Conservation (phyloP, 2,113 vertebrate genomes). For the Formicarius rufipectus region DNA sequence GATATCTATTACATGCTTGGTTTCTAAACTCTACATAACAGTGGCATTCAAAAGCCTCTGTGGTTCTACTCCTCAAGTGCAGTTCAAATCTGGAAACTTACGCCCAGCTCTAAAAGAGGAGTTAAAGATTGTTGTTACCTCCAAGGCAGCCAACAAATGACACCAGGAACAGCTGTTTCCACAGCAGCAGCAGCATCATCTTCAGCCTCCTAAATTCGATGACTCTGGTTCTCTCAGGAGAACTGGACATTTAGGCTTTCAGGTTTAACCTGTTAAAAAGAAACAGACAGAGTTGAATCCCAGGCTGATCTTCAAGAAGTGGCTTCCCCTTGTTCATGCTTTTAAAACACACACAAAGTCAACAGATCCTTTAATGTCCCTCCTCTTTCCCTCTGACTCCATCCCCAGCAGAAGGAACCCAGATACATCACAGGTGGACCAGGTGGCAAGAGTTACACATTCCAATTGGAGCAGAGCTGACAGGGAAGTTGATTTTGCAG, state of each 20-base stretch:
- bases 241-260: conserved; percentile 74
- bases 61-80: neutral
- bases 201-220: conserved; percentile 79
- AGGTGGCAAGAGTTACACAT: too few species aligned
- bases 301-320: neutral
- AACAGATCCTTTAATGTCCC: neutral
- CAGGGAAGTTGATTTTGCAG: neutral
- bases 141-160: conserved; percentile 87
- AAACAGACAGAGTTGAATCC: neutral
- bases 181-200: conserved; percentile 95
- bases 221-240: conserved; percentile 77
- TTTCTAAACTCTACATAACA: neutral
- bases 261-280: conserved; percentile 84
- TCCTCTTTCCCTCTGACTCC: neutral
- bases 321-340: neutral
- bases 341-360: neutral
- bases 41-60: neutral
- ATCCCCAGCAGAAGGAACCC: neutral
- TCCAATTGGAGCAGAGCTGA: neutral
- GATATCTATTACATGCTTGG: neutral
- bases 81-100: neutral
- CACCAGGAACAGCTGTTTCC: conserved; percentile 90
- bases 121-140: conserved; percentile 80
- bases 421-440: accelerated
- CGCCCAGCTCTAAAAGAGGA: neutral